Evolutionary conservation across 2,113 vertebrate genomes (phyloP).

Genomic region (Glaucomys volans): DNA sequence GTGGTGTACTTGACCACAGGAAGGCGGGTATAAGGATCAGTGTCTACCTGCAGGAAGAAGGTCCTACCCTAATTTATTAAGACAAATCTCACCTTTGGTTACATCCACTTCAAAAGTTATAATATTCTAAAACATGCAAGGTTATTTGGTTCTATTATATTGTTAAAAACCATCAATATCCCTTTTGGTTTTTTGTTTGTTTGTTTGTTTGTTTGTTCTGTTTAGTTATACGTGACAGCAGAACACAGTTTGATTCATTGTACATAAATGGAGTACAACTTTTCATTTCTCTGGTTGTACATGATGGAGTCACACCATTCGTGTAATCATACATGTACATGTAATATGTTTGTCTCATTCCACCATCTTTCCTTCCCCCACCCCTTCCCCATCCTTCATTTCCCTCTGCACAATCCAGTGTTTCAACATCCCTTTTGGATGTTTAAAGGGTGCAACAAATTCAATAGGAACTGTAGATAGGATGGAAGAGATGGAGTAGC

Average conservation of each 20-base stretch:
- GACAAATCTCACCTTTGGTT: not conserved
- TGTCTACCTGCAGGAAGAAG: not conserved
- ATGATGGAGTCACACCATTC: no score
- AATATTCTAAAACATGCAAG: not conserved
- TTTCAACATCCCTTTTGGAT: not conserved
- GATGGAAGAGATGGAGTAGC: not conserved
- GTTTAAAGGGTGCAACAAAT: not conserved
- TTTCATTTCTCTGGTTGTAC: no score
- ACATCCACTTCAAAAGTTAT: not conserved
- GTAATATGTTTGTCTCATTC: no score
- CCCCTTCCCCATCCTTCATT: no score
- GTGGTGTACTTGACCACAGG: not conserved
- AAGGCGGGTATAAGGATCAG: not conserved
- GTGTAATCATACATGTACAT: no score
- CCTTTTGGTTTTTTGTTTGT: not conserved
- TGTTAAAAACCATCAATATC: not conserved
- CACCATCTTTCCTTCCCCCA: no score
- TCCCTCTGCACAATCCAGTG: no score
- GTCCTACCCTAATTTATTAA: not conserved
- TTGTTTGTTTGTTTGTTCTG: no score
- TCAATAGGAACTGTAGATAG: not conserved
- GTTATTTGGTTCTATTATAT: not conserved
- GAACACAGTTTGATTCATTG: no score
- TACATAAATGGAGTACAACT: no score
- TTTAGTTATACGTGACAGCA: no score